Evolutionary conservation across 1,140 invertebrate genomes (phyloP), one percentile per base, ranked within the genome.

Genomic region (Lepidostoma basale): DNA sequence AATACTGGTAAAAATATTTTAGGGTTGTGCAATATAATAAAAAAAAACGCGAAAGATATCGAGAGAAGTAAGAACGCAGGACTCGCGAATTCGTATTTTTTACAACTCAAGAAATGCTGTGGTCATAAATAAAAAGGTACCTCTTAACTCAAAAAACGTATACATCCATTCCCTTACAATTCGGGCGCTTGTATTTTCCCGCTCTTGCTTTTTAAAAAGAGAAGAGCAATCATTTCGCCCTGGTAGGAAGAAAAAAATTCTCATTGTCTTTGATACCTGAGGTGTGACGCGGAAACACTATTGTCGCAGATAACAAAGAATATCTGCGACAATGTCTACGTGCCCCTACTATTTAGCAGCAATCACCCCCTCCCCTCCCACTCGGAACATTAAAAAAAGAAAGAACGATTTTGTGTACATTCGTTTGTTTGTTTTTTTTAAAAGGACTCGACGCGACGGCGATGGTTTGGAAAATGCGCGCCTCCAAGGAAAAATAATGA

Each of bases 211-310:
- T 18, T 25, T 23, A 23, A 67, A 58, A 59, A 42, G 42, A 10
- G 42, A 10, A 23, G 26, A 26, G 65, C 69, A 67, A 67, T 70
- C 69, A 62, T 60, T 67, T 26, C 69, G 63, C 62, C 47, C 54
- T 60, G 60, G 56, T 60, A 49, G 69, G 54, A 68, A 42, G 36
- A 68, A 28, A 54, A 66, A 52, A 65, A 39, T 45, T 40, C 28
- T 49, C 59, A 65, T 71, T 71, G 69, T 71, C 69, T 71, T 36
- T 71, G 69, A 58, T 59, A 68, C 58, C 65, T 68, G 69, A 71
- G 69, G 69, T 71, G 69, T 67, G 69, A 71, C 45, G 65, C 69
- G 60, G 65, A 68, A 68, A 54, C 52, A 26, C 52, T 54, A 68
- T 71, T 71, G 69, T 67, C 58, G 39, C 44, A 36, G 36, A 58